Percentiles rank a stretch among this genome's conserved stretches.
Conservation (phyloP, 1,140 invertebrate genomes). For the Aphaenogaster floridana region DNA sequence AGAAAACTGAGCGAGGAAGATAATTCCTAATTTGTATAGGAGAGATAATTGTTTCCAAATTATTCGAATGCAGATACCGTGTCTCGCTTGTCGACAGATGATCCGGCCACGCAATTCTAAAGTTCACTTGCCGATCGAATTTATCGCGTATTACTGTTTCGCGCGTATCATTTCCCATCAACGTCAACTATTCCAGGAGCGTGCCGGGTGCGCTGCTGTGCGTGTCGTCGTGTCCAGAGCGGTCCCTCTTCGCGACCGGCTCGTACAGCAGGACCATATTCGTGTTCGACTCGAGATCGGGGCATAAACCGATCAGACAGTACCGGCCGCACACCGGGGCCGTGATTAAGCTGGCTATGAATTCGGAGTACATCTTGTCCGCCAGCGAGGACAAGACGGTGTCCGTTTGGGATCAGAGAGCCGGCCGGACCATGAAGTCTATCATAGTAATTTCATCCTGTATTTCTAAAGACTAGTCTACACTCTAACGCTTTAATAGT, state of each 20-base stretch:
- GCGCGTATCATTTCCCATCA: background rate
- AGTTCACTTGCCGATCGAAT: slow-evolving; percentile 40
- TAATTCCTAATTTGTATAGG: background rate
- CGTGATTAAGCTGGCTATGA: slow-evolving; percentile 81
- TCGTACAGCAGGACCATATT: slow-evolving; percentile 79
- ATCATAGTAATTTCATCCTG: slow-evolving; percentile 72
- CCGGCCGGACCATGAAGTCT: slow-evolving; percentile 76
- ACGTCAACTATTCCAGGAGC: slow-evolving; percentile 68
- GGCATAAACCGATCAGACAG: slow-evolving; percentile 65
- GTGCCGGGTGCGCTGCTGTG: slow-evolving; percentile 78
- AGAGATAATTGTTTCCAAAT: slow-evolving; percentile 13
- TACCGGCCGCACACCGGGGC: slow-evolving; percentile 80
- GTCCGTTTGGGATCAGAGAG: slow-evolving; percentile 82
- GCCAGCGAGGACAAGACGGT: slow-evolving; percentile 84
- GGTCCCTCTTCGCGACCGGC: slow-evolving; percentile 79
- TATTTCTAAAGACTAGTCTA: background rate
- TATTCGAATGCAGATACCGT: slow-evolving; percentile 2
- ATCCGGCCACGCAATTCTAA: slow-evolving; percentile 21
- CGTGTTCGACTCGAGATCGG: slow-evolving; percentile 80
- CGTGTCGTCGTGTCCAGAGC: slow-evolving; percentile 78
- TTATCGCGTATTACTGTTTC: slow-evolving; percentile 7
- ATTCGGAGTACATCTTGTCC: slow-evolving; percentile 81
- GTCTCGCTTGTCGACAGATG: background rate
- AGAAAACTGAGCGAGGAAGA: slow-evolving; percentile 57
- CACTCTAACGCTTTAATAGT: too few relatives aligned